These are phyloP conservation scores for Oncorhynchus mykiss DNA, from an alignment of 2,113 vertebrate genomes.

Conservation along the genomic window DNA sequence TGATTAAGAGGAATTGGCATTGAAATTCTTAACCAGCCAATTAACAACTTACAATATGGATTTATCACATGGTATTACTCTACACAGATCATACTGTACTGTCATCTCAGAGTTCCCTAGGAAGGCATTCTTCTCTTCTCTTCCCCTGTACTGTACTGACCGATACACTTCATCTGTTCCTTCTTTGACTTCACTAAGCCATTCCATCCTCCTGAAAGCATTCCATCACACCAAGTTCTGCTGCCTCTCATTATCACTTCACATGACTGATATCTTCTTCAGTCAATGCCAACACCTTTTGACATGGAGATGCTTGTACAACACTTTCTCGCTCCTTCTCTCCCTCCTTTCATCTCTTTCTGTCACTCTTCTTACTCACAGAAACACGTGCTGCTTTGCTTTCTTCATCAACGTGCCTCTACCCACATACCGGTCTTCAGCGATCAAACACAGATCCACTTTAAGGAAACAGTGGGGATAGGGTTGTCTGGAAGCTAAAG, in stretches of 20 bases:
- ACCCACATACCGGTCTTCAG: background rate
- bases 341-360: slow-evolving; percentile 20
- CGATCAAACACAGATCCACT: background rate
- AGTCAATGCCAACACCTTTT: background rate
- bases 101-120: no score
- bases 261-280: background rate
- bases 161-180: slow-evolving; percentile 22
- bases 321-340: slow-evolving; percentile 8
- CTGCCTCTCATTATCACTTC: background rate
- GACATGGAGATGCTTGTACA: background rate
- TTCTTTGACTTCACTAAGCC: slow-evolving; percentile 43
- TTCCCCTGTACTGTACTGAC: background rate
- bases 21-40: no score
- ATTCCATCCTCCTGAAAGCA: background rate
- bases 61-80: no score
- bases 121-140: no score
- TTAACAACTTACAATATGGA: no score
- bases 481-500: background rate
- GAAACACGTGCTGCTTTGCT: slow-evolving; percentile 28
- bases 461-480: background rate
- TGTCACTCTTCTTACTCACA: background rate
- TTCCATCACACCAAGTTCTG: slow-evolving; percentile 3
- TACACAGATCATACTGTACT: no score
- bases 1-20: no score
- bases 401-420: slow-evolving; percentile 1